Percentiles rank a stretch among this genome's conserved stretches.
These are phyloP conservation scores for Netelia virgata DNA, from an alignment of 2,888 invertebrate genomes.

Conservation along the genomic window DNA sequence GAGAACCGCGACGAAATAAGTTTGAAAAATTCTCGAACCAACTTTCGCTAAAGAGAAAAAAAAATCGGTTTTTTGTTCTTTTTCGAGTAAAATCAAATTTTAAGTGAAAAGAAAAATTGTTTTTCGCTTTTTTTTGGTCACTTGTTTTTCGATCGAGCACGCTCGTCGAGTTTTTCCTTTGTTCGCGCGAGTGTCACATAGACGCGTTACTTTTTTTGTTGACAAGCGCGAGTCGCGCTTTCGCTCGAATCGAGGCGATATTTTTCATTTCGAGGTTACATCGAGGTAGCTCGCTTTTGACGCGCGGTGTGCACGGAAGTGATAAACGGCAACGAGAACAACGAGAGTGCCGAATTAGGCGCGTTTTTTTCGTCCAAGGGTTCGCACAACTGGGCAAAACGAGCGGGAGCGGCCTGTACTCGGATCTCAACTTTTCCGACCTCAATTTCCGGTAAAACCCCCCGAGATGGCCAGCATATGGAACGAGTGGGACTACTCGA, in stretches of 20 bases:
- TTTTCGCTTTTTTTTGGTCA: slow-evolving; percentile 4
- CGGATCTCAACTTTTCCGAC: slow-evolving; percentile 83
- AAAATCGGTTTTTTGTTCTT: not conserved
- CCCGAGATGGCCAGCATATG: slow-evolving; percentile 84
- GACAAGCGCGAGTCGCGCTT: not conserved
- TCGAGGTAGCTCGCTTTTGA: not conserved
- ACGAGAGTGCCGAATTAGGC: slow-evolving; percentile 54
- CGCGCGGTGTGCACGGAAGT: slow-evolving; percentile 61
- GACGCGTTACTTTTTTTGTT: not conserved
- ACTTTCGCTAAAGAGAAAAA: not conserved
- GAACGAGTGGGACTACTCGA: slow-evolving; percentile 88
- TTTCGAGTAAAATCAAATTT: not conserved
- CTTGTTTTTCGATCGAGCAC: not conserved
- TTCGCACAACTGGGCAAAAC: slow-evolving; percentile 77
- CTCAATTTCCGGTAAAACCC: slow-evolving; percentile 79
- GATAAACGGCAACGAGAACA: not conserved
- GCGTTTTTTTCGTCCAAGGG: slow-evolving; percentile 62
- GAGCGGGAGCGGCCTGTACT: slow-evolving; percentile 82
- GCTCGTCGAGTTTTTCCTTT: not conserved
- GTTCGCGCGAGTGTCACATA: not conserved
- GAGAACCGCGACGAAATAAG: too few relatives aligned
- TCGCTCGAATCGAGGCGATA: not conserved
- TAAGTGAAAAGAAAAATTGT: not conserved
- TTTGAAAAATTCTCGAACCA: slow-evolving; percentile 2
- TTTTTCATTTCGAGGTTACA: not conserved